Evolutionary conservation across 2,888 invertebrate species (phyloP).

Genomic region (Sphaerophoria taeniata): DNA sequence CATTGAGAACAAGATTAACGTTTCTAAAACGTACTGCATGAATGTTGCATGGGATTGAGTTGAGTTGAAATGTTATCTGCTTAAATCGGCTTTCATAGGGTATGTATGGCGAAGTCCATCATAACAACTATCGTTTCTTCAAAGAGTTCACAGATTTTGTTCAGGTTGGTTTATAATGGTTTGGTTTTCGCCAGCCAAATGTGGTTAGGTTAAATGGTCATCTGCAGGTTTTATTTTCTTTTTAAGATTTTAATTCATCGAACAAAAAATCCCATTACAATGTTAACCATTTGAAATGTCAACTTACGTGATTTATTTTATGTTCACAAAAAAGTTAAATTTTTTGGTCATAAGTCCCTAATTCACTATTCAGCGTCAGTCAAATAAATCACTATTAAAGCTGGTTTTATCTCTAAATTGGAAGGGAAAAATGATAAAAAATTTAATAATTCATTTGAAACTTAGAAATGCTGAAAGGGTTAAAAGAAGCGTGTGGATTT

Average conservation of each 20-base stretch:
- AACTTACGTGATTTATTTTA: conserved; percentile 54
- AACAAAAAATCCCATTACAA: conserved; percentile 12
- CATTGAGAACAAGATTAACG: no score
- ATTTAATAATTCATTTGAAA: background rate
- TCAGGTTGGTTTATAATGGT: no score
- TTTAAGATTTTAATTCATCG: conserved; percentile 5
- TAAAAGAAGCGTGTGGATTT: no score
- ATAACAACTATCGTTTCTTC: no score
- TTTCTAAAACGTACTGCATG: no score
- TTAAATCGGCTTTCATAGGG: background rate
- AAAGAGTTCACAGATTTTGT: no score
- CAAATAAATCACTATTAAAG: conserved; percentile 59
- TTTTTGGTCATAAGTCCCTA: conserved; percentile 20
- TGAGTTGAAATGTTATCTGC: background rate
- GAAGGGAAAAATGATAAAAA: conserved; percentile 41
- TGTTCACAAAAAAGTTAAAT: background rate
- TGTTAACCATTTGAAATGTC: conserved; percentile 52
- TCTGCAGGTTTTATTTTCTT: conserved; percentile 17
- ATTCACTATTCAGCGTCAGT: conserved; percentile 56
- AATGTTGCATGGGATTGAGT: no score
- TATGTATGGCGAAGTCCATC: background rate
- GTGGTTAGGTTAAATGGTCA: conserved; percentile 55
- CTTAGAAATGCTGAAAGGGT: no score
- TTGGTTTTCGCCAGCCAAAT: background rate
- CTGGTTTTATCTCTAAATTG: conserved; percentile 37